phyloP scores from a whole-genome alignment of 2,113 vertebrate species.

The Ophthalmolycus amberensis region DNA sequence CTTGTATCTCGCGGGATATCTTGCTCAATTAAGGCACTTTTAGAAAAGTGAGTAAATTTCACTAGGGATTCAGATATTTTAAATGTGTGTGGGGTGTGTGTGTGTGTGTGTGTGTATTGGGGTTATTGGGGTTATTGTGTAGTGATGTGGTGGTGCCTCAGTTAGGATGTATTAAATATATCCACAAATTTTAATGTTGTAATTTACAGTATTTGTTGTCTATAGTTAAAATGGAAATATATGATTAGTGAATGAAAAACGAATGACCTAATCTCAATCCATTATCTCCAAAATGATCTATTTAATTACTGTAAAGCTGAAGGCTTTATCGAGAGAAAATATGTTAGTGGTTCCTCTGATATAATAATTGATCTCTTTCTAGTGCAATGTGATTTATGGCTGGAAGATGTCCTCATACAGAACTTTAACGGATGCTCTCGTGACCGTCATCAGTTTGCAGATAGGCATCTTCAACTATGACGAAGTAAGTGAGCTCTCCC shows the following conservation, averaged over 20 bases:
- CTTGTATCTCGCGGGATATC: too few species aligned
- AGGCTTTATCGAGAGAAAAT: not conserved
- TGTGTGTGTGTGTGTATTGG: not conserved
- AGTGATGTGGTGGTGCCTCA: not conserved
- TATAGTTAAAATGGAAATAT: not conserved
- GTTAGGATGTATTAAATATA: not conserved
- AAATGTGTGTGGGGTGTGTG: not conserved
- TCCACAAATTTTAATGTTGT: not conserved
- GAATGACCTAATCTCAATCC: not conserved
- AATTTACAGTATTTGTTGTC: not conserved
- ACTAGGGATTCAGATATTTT: not conserved
- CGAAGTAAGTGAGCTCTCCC: conserved; percentile 81
- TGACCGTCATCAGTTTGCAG: conserved; percentile 91
- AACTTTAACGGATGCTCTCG: conserved; percentile 86
- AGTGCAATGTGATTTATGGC: conserved; percentile 92
- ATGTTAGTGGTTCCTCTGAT: not conserved
- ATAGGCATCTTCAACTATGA: conserved; percentile 95
- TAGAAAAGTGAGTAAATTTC: not conserved
- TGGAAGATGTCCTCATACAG: conserved; percentile 91
- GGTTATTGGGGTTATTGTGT: not conserved
- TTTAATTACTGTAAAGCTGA: not conserved
- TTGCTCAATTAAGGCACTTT: not conserved
- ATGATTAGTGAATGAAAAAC: not conserved
- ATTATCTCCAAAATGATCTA: not conserved
- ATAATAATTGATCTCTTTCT: not conserved